Base-by-base conservation (phyloP, 1,140 invertebrate species). In the Caligus rogercresseyi region DNA sequence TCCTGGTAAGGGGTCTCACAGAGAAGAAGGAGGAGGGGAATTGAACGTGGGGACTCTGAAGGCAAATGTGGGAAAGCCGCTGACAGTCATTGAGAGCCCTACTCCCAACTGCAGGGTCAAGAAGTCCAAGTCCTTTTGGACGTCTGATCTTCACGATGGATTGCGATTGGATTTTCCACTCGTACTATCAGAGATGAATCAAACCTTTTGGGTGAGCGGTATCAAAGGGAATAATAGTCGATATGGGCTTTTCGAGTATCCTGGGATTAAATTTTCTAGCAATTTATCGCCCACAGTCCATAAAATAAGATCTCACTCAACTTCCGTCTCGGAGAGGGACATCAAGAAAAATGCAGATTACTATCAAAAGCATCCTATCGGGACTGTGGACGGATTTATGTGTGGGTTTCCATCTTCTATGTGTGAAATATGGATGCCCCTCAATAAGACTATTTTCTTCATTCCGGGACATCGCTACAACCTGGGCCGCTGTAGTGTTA, bases 81-180 rank as follows among this genome's bases (percentile, higher is more conserved):
- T 43, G 7, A 11, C 31, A 7, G 31, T 43, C n/a, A 43, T 43
- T 43, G n/a, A n/a, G n/a, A n/a, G n/a, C n/a, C 31, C 31, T n/a
- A 43, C 7, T 11, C 7, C 31, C 7, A 43, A 43, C 7, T 43
- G 31, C 31, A 43, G n/a, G n/a, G 31, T 43, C 7, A 43, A n/a
- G 31, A 43, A 43, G 31, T 43, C 31, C n/a, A 43, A 43, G n/a
- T 11, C 53, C 2, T 60, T 60, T 43, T 25, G 57, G 23, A 60
- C 23, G 2, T 60, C 57, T 53, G 57, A 60, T 19, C 24, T 60
- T 14, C 57, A 60, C 26, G 26, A 60, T 11, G 57, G 57, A 24
- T 25, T 24, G 16, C 21, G 26, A 25, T 14, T 26, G 11, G 20
- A 56, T 56, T 56, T 56, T n/a, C 19, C 54, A 3, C 24, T 25